phyloP scores from a whole-genome alignment of 2,113 vertebrate species.

The Dromaius novaehollandiae region DNA sequence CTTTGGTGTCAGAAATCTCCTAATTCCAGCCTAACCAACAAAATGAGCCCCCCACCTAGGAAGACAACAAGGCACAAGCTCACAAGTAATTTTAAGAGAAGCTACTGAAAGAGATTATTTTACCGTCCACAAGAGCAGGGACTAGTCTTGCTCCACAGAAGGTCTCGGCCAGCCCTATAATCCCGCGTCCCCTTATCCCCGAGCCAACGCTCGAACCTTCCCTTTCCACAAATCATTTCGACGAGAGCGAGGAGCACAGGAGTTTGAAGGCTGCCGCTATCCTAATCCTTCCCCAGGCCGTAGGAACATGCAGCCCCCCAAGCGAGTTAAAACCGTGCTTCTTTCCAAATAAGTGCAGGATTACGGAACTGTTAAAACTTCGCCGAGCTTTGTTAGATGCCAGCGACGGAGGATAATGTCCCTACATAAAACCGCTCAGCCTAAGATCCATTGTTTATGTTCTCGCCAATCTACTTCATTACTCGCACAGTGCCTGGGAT shows the following conservation, averaged over 20 bases:
- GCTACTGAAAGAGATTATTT: background rate
- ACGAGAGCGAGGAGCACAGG: background rate
- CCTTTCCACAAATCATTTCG: rapidly evolving
- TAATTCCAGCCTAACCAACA: background rate
- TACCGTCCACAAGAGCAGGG: background rate
- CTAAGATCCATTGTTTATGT: background rate
- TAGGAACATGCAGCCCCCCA: background rate
- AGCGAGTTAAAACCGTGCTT: background rate
- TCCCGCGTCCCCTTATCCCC: rapidly evolving
- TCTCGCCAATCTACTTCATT: background rate
- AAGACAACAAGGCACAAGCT: background rate
- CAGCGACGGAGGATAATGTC: background rate
- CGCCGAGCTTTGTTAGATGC: background rate
- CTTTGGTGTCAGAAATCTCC: background rate
- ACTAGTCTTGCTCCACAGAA: background rate
- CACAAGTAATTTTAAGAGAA: background rate
- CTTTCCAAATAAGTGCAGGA: background rate
- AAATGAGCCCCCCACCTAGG: rapidly evolving
- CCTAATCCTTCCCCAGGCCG: background rate
- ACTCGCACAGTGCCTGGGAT: background rate
- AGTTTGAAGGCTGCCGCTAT: background rate
- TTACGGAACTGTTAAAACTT: background rate
- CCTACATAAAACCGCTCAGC: conserved; percentile 7
- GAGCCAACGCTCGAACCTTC: background rate
- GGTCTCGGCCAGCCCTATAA: background rate